Base-by-base conservation (phyloP, 2,888 invertebrate species). In the Mimachlamys varia region DNA sequence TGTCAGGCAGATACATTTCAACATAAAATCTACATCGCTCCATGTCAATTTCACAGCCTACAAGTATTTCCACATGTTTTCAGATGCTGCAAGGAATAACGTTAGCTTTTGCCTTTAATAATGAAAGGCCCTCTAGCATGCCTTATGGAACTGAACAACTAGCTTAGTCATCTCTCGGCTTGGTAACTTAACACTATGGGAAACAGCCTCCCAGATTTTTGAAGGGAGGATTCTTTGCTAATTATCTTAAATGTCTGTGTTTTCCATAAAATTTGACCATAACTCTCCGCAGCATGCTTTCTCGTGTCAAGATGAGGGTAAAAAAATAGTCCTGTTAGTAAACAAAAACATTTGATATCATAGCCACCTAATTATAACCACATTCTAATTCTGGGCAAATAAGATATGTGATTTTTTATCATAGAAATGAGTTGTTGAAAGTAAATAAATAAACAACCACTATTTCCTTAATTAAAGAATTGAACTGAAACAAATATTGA, bases 261-360 rank as follows among this genome's bases (percentile, higher is more conserved):
- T 76, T 76, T 76, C 76, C 76, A 76, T 76, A 76, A 76, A 76
- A 76, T 76, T 76, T 76, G 76, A 76, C 76, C 76, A 76, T 76
- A 76, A 76, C 27, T 76, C 76, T 76, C 33, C 76, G 27, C 76
- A 76, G 76, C 76, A 76, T 76, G 76, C 33, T 76, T 76, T 33
- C 76, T 15, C 22, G 33, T 76, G 76, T 76, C 76, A 76, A 76
- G 76, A 76, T 33, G 76, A 15, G 76, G 76, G 76, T 76, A 76
- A 76, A 76, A 76, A 76, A 76, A 76, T 22, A 76, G 33, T 2
- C 33, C 12, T 10, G 76, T 76, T 76, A 33, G 76, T 76, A 76
- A 76, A 76, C 76, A 76, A 76, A 76, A 33, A 76, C 76, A 76
- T 76, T 76, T 76, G 76, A 76, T 76, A 76, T 76, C 76, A 76